Evolutionary conservation across 2,113 vertebrate genomes (phyloP).

Genomic region (Pseudopipra pipra): DNA sequence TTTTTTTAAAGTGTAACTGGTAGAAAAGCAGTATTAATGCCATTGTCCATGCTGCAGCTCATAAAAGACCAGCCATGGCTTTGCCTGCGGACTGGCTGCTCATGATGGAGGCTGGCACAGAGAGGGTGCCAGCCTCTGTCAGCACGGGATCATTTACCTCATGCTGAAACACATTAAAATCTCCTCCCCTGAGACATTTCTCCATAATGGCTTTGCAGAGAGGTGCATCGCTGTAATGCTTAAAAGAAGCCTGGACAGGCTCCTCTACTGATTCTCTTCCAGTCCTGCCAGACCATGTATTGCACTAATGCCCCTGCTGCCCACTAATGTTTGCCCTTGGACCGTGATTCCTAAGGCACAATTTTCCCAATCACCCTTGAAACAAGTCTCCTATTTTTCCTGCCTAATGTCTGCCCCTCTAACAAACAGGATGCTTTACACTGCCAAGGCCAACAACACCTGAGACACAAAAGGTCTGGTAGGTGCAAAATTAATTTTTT

Average conservation of each 20-base stretch:
- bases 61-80: not conserved
- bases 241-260: not conserved
- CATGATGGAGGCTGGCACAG: not conserved
- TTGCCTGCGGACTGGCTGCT: not conserved
- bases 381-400: not conserved
- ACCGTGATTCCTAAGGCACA: not conserved
- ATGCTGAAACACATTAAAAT: conserved; percentile 17
- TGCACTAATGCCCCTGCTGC: not conserved
- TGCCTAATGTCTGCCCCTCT: not conserved
- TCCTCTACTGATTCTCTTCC: not conserved
- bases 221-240: not conserved
- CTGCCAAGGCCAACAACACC: not conserved
- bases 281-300: not conserved
- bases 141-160: conserved; percentile 16
- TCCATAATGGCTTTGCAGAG: not conserved
- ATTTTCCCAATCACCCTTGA: not conserved
- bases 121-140: not conserved
- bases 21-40: not conserved
- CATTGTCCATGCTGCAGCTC: not conserved
- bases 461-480: not conserved
- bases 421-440: not conserved
- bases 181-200: conserved; percentile 21
- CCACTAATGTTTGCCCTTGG: not conserved
- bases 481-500: not conserved
- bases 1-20: not conserved